Base-by-base conservation (phyloP, 2,113 vertebrate species). In the Pterophyllum scalare region DNA sequence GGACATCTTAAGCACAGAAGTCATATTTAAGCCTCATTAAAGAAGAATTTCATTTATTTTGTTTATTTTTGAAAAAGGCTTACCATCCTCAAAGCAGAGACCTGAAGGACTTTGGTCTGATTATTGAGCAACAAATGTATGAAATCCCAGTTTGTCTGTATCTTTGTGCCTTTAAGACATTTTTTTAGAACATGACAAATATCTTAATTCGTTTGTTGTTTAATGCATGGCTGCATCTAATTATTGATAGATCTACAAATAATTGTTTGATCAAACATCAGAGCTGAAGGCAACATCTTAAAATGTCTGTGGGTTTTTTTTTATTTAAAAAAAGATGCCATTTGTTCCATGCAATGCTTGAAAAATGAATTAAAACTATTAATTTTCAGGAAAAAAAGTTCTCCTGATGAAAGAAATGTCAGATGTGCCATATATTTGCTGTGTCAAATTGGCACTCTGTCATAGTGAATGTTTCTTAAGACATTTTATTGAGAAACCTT, bases 21-120 rank as follows among this genome's bases (percentile, higher is more conserved):
- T 89, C 81, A 87, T 79, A 82, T 84, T 89, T 90, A 93, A 90
- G 80, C 83, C 87, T 87, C 81, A 90, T 91, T 90, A 91, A 77
- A 87, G 79, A 77, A 83, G 26, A 86, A 78, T 76, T 87, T 79
- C 15, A 88, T 88, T 82, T 86, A 79, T 77, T 83, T 31, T 92
- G 75, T 90, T 88, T 85, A 87, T 88, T 87, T 77, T 70, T 64
- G 61, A n/a, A 59, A 72, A 70, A 86, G 24, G 77, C 46, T 88
- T 85, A 72, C 19, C 70, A 80, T 77, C 74, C 61, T 19, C 54
- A 52, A 70, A 77, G 60, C 70, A 19, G 5, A 60, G 19, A 13
- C 82, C 80, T 88, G 77, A 72, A 80, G 78, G 80, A 79, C 33
- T 81, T 85, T n/a, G 14, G 49, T 81, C 38, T 87, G 83, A 86